Evolutionary conservation across 1,140 invertebrate genomes (phyloP).

Genomic region (Drosophila baimaii): DNA sequence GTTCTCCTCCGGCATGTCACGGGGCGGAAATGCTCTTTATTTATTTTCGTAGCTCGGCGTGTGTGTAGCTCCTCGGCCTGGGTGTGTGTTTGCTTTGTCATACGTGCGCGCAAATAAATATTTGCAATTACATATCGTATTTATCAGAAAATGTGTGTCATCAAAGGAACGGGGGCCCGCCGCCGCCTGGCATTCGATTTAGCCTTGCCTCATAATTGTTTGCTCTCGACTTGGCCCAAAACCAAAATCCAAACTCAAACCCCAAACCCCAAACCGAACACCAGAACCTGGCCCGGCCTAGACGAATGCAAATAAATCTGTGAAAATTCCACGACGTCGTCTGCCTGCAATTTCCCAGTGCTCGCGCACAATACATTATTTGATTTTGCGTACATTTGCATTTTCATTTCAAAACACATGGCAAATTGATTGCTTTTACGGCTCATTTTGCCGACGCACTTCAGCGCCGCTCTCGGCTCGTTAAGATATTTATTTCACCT

Average conservation of each 20-base stretch:
- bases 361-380: conserved; percentile 46
- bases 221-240: conserved; percentile 14
- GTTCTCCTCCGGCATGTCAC: conserved; percentile 36
- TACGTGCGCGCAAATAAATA: conserved; percentile 76
- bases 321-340: conserved; percentile 37
- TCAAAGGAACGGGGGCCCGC: conserved; percentile 12
- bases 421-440: conserved; percentile 79
- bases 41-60: conserved; percentile 40
- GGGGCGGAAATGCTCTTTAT: conserved; percentile 35
- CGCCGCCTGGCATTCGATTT: conserved; percentile 17
- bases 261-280: not conserved
- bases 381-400: conserved; percentile 65
- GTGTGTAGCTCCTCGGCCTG: conserved; percentile 42
- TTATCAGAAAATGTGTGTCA: conserved; percentile 59
- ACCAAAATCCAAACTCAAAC: conserved; percentile 28
- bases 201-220: conserved; percentile 13
- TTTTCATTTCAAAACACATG: conserved; percentile 72
- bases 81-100: conserved; percentile 67
- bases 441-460: conserved; percentile 73
- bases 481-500: conserved; percentile 72
- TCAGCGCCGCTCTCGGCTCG: conserved; percentile 50
- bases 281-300: not conserved
- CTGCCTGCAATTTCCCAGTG: conserved; percentile 41
- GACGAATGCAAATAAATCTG: conserved; percentile 71
- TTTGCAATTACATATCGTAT: conserved; percentile 79